These are phyloP conservation scores for Daktulosphaira vitifoliae DNA, from an alignment of 1,140 invertebrate species.

Conservation along the genomic window DNA sequence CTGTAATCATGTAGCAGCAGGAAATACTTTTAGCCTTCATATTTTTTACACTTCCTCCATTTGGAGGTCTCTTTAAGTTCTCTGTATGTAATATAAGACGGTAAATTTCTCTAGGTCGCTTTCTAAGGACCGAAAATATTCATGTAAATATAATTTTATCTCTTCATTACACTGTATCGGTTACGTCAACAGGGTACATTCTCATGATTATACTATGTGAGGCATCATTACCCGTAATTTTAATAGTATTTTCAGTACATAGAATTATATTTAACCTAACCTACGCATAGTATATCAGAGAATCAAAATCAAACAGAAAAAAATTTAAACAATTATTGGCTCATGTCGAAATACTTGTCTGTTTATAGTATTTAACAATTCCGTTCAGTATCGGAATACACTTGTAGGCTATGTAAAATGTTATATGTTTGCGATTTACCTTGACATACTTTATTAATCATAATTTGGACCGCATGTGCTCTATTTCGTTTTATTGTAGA, in stretches of 20 bases:
- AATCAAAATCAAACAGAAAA: no score
- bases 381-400: background rate
- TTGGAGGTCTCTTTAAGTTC: conserved; percentile 21
- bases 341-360: no score
- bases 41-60: conserved; percentile 28
- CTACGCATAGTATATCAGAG: no score
- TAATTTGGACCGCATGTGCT: conserved; percentile 29
- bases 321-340: no score
- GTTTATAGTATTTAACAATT: background rate
- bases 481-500: background rate
- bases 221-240: no score
- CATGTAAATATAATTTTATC: no score
- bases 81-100: conserved; percentile 9
- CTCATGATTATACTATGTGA: no score
- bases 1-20: conserved; percentile 1
- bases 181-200: no score
- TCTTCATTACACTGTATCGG: no score
- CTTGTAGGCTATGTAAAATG: conserved; percentile 18
- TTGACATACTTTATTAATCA: conserved; percentile 25
- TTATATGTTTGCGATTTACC: conserved; percentile 19
- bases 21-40: conserved; percentile 31
- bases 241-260: no score
- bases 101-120: conserved; percentile 18
- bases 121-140: conserved; percentile 22
- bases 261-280: no score